These are phyloP conservation scores for Corynorhinus townsendii DNA, from an alignment of 2,113 vertebrate species.

Conservation along the genomic window DNA sequence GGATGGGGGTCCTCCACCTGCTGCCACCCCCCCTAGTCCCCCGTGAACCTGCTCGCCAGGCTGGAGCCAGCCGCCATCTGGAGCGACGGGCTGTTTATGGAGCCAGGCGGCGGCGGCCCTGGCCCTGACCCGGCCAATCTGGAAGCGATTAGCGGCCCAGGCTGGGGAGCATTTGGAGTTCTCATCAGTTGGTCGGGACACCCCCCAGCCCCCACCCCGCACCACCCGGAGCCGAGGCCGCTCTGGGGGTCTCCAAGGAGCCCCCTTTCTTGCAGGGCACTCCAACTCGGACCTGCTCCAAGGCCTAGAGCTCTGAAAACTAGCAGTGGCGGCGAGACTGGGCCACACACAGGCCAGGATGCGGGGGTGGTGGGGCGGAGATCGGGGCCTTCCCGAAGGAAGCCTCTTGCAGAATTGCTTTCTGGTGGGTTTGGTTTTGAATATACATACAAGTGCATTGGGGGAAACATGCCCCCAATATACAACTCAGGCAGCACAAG, in stretches of 20 bases:
- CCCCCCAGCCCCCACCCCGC: not conserved
- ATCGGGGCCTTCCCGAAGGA: not conserved
- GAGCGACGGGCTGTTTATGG: slow-evolving; percentile 99
- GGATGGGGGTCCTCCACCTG: slow-evolving; percentile 95
- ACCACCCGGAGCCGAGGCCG: not conserved
- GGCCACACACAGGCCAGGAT: slow-evolving; percentile 63
- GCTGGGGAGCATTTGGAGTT: slow-evolving; percentile 82
- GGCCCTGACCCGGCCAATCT: slow-evolving; percentile 99
- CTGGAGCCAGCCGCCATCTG: slow-evolving; percentile 99
- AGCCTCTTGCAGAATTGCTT: not conserved
- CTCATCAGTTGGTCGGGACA: slow-evolving; percentile 76
- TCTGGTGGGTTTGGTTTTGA: not conserved
- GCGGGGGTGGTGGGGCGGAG: not conserved
- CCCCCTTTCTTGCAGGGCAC: slow-evolving; percentile 33
- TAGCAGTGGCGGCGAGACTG: not conserved
- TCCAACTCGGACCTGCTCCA: slow-evolving; percentile 25
- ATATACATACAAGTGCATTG: not conserved
- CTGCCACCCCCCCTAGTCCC: slow-evolving; percentile 92
- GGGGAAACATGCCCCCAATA: not conserved
- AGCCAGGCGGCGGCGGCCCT: slow-evolving; percentile 97
- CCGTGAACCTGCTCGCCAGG: slow-evolving; percentile 99
- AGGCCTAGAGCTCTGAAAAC: slow-evolving; percentile 17
- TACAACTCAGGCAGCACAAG: not conserved
- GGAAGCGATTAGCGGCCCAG: slow-evolving; percentile 95
- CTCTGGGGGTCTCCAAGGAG: slow-evolving; percentile 52